phyloP scores from a whole-genome alignment of 2,113 vertebrate genomes.

The Tachuris rubrigastra region DNA sequence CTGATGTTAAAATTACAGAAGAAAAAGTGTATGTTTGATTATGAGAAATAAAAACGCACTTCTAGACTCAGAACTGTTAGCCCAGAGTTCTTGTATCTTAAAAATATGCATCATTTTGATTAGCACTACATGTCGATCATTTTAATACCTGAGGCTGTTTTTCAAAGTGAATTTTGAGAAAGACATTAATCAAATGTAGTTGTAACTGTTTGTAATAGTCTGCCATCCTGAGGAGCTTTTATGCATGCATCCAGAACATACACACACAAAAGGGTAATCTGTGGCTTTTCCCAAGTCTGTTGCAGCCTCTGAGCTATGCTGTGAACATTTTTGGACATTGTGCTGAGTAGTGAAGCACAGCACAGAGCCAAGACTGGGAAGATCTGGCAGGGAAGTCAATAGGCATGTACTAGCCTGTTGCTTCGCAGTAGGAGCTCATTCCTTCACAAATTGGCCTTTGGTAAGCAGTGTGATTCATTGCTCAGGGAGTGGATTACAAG shows the following conservation, averaged over 20 bases:
- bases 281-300: neutral
- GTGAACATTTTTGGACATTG: neutral
- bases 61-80: neutral
- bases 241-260: neutral
- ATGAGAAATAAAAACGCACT: neutral
- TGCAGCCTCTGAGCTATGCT: neutral
- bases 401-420: constrained; percentile 54
- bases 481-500: constrained; percentile 37
- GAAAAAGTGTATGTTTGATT: neutral
- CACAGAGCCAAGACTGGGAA: neutral
- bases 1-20: neutral
- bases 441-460: constrained; percentile 56
- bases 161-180: neutral
- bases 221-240: neutral
- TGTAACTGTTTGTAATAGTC: neutral
- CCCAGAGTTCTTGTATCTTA: neutral
- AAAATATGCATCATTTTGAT: constrained; percentile 4
- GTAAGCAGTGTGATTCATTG: constrained; percentile 53
- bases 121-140: neutral
- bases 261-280: neutral
- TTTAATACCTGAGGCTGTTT: neutral
- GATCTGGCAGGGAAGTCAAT: constrained; percentile 40
- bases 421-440: constrained; percentile 53
- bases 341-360: neutral
- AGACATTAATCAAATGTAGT: constrained; percentile 6